Evolutionary conservation across 1,140 invertebrate genomes (phyloP).

Genomic region (Chironomus tepperi): DNA sequence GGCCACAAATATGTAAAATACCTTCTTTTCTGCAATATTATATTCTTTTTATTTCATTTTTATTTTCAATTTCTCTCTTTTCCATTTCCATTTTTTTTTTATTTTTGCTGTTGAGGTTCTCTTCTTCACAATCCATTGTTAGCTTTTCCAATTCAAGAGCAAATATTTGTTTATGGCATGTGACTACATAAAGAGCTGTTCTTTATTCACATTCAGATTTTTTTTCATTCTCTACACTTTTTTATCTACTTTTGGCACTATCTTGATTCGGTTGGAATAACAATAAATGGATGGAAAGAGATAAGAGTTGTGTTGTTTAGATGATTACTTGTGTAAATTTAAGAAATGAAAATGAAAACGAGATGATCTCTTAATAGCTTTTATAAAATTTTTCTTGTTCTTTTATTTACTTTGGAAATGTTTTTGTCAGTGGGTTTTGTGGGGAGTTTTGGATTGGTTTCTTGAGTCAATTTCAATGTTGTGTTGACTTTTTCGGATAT

Average conservation of each 20-base stretch:
- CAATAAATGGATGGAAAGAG: not conserved
- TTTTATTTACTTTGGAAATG: too few relatives aligned
- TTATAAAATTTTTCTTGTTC: too few relatives aligned
- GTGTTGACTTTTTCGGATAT: too few relatives aligned
- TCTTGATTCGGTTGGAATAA: not conserved
- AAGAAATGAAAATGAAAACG: not conserved
- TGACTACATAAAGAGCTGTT: constrained; percentile 2
- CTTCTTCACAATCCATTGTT: not conserved
- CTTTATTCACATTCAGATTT: constrained; percentile 16
- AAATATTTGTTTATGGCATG: constrained; percentile 24
- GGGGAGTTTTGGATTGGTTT: too few relatives aligned
- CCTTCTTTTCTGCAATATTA: not conserved
- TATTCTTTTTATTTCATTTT: not conserved
- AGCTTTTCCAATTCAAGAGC: not conserved
- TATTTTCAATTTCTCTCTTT: not conserved
- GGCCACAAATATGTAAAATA: not conserved
- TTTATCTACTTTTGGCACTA: too few relatives aligned
- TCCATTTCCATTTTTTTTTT: not conserved
- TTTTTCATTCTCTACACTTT: not conserved
- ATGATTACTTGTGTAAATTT: constrained; percentile 9
- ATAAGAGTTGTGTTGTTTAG: constrained; percentile 2
- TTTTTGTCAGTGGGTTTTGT: too few relatives aligned
- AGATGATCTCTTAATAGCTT: not conserved
- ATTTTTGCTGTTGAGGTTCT: too few relatives aligned
- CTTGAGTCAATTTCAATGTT: too few relatives aligned